Evolutionary conservation across 2,797 vertebrate genomes (phyloP).

Genomic region (Bradypus variegatus): DNA sequence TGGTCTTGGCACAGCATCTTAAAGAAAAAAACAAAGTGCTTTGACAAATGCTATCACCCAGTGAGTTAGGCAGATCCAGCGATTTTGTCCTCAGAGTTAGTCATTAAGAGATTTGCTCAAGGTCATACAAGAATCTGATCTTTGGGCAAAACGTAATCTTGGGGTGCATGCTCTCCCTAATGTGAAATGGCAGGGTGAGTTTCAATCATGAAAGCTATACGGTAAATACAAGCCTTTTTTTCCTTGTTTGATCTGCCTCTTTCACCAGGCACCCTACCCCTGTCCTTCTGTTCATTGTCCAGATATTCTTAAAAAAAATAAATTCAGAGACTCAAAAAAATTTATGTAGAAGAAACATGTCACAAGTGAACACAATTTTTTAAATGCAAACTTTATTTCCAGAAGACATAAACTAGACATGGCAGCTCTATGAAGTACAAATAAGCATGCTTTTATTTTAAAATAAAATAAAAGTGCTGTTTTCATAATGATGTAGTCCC

Average conservation of each 20-base stretch:
- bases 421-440: background rate
- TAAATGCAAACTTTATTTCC: slow-evolving; percentile 11
- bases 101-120: slow-evolving; percentile 17
- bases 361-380: background rate
- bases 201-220: background rate
- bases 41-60: background rate
- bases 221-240: background rate
- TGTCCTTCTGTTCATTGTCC: background rate
- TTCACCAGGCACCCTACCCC: too few relatives aligned
- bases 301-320: background rate
- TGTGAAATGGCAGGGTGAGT: background rate
- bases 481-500: background rate
- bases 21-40: background rate
- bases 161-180: background rate
- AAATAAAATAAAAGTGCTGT: slow-evolving; percentile 5
- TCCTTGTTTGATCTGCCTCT: background rate
- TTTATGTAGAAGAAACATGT: background rate
- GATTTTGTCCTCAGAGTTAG: background rate
- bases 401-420: slow-evolving; percentile 12
- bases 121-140: background rate
- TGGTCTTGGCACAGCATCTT: background rate
- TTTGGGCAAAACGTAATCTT: slow-evolving; percentile 22
- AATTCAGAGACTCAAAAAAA: background rate
- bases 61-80: background rate
- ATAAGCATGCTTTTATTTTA: background rate